Evolutionary conservation across 2,888 invertebrate species (phyloP), one percentile per base, ranked within the genome.

Genomic region (Carabus problematicus): DNA sequence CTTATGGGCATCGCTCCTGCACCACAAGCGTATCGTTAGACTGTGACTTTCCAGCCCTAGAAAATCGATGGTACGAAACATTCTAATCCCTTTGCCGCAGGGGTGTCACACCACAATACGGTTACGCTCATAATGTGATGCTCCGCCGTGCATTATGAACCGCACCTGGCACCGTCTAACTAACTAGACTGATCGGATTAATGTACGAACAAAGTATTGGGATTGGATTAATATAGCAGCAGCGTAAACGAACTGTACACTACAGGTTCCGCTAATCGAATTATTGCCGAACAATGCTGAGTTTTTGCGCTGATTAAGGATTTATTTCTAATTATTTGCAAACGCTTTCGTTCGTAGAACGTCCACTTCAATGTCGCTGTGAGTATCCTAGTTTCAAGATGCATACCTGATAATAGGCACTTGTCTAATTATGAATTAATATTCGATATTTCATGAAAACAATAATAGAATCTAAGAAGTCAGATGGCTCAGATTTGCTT

Each of bases 301-400:
- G 59, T 64, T 63, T 64, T 64, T 64, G 41, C 58, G 66, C 66
- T 66, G 66, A 66, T 66, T 66, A 66, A 29, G 59, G 66, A 58
- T 66, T 59, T 59, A 58, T 18, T 55, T 43, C 16, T 52, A 52
- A 52, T 52, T 52, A 52, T 52, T 52, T 52, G 52, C 16, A 12
- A 52, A 52, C 16, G 52, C 14, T 52, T 14, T 52, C 52, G 16
- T 52, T 52, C 6, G 19, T 16, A 52, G 19, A 18, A 52, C 16
- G 11, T 16, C 52, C 6, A 52, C 14, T 52, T 6, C 29, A 29
- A 29, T n/a, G n/a, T n/a, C n/a, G n/a, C n/a, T n/a, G n/a, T n/a
- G n/a, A 29, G 6, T 29, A 6, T 29, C 29, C 6, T 29, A 2
- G 6, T 6, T 29, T 29, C 29, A 29, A 29, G 29, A 29, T 29